phyloP scores from a whole-genome alignment of 2,888 invertebrate species.

The Acrobasis repandana region DNA sequence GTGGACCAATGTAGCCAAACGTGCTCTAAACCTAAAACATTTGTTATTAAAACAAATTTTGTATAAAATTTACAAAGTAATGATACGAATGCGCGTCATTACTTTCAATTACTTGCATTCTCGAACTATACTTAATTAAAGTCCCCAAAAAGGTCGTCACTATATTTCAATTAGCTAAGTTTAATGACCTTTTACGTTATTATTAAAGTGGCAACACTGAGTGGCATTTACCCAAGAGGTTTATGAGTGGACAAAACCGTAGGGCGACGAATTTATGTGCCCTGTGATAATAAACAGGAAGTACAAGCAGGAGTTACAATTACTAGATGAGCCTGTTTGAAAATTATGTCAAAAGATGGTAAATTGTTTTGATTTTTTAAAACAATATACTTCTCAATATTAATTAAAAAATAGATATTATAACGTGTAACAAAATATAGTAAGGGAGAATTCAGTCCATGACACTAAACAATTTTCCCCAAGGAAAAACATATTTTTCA shows the following conservation, averaged over 20 bases:
- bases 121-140: constrained; percentile 16
- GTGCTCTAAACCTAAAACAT: neutral
- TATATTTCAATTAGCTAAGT: constrained; percentile 54
- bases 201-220: constrained; percentile 38
- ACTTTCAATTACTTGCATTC: constrained; percentile 1
- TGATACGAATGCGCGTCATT: neutral
- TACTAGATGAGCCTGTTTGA: constrained; percentile 36
- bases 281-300: constrained; percentile 52
- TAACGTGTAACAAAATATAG: too few relatives aligned
- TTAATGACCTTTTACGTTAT: constrained; percentile 45
- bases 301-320: constrained; percentile 27
- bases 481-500: too few relatives aligned
- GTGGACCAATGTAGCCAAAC: too few relatives aligned
- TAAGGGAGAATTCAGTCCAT: too few relatives aligned
- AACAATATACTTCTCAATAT: too few relatives aligned
- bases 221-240: constrained; percentile 37
- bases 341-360: neutral
- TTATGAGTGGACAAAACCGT: constrained; percentile 48
- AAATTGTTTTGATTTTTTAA: too few relatives aligned
- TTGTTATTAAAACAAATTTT: neutral
- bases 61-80: neutral
- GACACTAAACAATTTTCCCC: too few relatives aligned
- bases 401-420: too few relatives aligned
- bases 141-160: constrained; percentile 40
- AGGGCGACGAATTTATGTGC: constrained; percentile 50